A percentile compares a stretch with the other conserved stretches of the same genome.
phyloP scores from a whole-genome alignment of 1,140 invertebrate species.

The Hyphantria cunea region DNA sequence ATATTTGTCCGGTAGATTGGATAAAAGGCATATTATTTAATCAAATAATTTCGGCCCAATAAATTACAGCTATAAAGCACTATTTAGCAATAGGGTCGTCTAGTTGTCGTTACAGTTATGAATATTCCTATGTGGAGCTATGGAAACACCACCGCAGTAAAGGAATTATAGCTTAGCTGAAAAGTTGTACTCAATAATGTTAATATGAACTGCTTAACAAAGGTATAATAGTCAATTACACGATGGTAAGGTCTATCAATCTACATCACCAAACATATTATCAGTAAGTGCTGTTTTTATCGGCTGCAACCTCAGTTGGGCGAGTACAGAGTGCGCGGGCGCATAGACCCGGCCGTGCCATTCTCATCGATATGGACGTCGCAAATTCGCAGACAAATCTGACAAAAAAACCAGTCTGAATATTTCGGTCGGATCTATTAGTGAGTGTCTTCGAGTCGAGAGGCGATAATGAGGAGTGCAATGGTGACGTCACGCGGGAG shows the following conservation, averaged over 20 bases:
- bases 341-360: slow-evolving; percentile 26
- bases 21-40: no score
- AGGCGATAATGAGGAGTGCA: slow-evolving; percentile 78
- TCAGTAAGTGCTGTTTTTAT: neutral
- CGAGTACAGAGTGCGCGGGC: slow-evolving; percentile 28
- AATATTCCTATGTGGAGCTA: no score
- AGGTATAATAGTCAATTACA: neutral
- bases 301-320: slow-evolving; percentile 1
- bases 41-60: no score
- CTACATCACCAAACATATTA: slow-evolving; percentile 2
- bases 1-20: no score
- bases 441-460: slow-evolving; percentile 59
- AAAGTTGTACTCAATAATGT: neutral
- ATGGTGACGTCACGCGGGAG: slow-evolving; percentile 67
- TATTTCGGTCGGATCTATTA: slow-evolving; percentile 44
- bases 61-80: no score
- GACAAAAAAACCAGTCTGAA: slow-evolving; percentile 41
- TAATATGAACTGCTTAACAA: neutral
- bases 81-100: no score
- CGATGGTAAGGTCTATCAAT: slow-evolving; percentile 3
- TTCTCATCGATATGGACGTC: slow-evolving; percentile 31
- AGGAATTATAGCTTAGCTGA: slow-evolving; percentile 3
- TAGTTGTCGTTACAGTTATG: no score
- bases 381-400: slow-evolving; percentile 36
- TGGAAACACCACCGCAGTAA: no score